These are phyloP conservation scores for Lysandra bellargus DNA, from an alignment of 2,888 invertebrate species.

Conservation along the genomic window DNA sequence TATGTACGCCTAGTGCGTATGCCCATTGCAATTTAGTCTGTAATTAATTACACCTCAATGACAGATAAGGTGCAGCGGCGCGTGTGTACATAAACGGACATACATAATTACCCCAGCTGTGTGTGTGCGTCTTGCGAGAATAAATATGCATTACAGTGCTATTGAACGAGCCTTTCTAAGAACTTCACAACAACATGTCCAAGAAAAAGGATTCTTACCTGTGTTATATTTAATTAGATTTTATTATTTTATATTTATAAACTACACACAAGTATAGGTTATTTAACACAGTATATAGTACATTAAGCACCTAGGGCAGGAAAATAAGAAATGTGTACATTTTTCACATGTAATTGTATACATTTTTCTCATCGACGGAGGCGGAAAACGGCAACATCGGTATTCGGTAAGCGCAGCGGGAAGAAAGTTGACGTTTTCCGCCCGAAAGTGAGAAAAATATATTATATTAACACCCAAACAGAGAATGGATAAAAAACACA, in stretches of 20 bases:
- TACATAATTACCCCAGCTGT: constrained; percentile 40
- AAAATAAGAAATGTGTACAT: no score
- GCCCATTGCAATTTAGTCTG: constrained; percentile 62
- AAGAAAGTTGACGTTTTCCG: no score
- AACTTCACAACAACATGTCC: not conserved
- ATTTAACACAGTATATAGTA: no score
- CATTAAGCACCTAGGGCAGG: no score
- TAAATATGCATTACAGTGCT: constrained; percentile 12
- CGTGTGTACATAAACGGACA: constrained; percentile 46
- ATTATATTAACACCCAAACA: not conserved
- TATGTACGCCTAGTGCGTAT: constrained; percentile 60
- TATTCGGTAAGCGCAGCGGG: no score
- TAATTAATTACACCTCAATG: constrained; percentile 77
- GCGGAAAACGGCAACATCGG: no score
- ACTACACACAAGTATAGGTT: no score
- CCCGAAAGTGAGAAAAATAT: no score
- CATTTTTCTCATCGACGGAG: no score
- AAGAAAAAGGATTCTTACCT: not conserved
- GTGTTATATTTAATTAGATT: not conserved
- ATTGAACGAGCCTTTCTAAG: not conserved
- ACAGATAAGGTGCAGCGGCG: constrained; percentile 71
- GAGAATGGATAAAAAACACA: not conserved
- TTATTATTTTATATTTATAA: no score
- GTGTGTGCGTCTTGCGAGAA: not conserved
- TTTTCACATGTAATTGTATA: no score